phyloP scores from a whole-genome alignment of 1,140 invertebrate species.

The Matsumurasca onukii region DNA sequence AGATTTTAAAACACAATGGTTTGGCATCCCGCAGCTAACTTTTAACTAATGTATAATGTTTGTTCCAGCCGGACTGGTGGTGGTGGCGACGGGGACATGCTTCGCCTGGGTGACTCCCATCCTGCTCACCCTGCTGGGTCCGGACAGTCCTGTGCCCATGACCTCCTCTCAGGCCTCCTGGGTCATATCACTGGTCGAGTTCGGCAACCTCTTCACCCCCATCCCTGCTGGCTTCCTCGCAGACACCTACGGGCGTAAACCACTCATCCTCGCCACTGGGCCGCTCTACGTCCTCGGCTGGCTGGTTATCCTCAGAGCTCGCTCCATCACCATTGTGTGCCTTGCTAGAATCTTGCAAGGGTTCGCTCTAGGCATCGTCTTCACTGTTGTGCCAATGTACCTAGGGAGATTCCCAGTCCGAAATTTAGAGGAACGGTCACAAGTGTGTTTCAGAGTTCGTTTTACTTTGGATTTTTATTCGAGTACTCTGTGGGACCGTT shows the following conservation, averaged over 20 bases:
- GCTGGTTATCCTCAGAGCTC: slow-evolving; percentile 54
- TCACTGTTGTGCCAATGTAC: slow-evolving; percentile 80
- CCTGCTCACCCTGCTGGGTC: slow-evolving; percentile 55
- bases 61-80: slow-evolving; percentile 36
- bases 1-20: too few species aligned
- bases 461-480: slow-evolving; percentile 73
- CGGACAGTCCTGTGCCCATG: slow-evolving; percentile 29
- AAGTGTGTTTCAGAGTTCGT: slow-evolving; percentile 77
- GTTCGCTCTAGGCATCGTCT: slow-evolving; percentile 68
- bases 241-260: slow-evolving; percentile 36
- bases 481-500: slow-evolving; percentile 75
- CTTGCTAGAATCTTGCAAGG: slow-evolving; percentile 51
- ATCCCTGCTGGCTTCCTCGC: slow-evolving; percentile 39
- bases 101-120: slow-evolving; percentile 76
- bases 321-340: slow-evolving; percentile 55
- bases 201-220: slow-evolving; percentile 39
- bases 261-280: slow-evolving; percentile 69
- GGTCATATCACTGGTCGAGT: slow-evolving; percentile 29
- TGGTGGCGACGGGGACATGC: slow-evolving; percentile 55
- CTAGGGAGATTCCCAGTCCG: slow-evolving; percentile 68
- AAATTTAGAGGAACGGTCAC: slow-evolving; percentile 50
- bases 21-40: too few species aligned
- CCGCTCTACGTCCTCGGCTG: slow-evolving; percentile 68
- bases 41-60: too few species aligned
- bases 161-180: slow-evolving; percentile 35